A percentile compares a stretch with the other conserved stretches of the same genome.
These are phyloP conservation scores for Saccopteryx bilineata DNA, from an alignment of 2,113 vertebrate species.

Conservation along the genomic window DNA sequence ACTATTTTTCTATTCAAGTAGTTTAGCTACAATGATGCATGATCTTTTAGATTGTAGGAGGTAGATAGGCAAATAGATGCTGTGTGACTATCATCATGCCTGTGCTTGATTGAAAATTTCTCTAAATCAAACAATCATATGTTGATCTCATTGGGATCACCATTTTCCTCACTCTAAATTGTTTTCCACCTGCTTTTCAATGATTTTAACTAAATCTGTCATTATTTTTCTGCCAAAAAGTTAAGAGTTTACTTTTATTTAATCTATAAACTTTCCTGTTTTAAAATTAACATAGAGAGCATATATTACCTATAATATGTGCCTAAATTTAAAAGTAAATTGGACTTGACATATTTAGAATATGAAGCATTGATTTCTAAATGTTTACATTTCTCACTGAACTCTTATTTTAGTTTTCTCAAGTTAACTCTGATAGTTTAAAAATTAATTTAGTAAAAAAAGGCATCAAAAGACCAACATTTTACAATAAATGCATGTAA, in stretches of 20 bases:
- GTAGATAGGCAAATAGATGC: not conserved
- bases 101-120: not conserved
- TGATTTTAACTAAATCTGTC: not conserved
- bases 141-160: not conserved
- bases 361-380: not conserved
- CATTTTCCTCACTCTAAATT: not conserved
- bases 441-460: not conserved
- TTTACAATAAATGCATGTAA: not conserved
- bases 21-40: not conserved
- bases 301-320: not conserved
- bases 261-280: not conserved
- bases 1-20: not conserved
- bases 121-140: not conserved
- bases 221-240: not conserved
- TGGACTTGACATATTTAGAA: not conserved
- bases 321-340: not conserved
- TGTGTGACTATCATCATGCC: not conserved
- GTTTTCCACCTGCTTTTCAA: not conserved
- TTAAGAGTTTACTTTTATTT: not conserved
- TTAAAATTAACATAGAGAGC: not conserved
- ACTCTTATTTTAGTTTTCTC: not conserved
- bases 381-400: not conserved
- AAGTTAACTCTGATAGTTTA: not conserved
- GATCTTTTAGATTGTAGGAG: not conserved
- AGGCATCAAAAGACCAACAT: not conserved